Conservation (phyloP, 2,888 invertebrate genomes). For the Cerastis leucographa region DNA sequence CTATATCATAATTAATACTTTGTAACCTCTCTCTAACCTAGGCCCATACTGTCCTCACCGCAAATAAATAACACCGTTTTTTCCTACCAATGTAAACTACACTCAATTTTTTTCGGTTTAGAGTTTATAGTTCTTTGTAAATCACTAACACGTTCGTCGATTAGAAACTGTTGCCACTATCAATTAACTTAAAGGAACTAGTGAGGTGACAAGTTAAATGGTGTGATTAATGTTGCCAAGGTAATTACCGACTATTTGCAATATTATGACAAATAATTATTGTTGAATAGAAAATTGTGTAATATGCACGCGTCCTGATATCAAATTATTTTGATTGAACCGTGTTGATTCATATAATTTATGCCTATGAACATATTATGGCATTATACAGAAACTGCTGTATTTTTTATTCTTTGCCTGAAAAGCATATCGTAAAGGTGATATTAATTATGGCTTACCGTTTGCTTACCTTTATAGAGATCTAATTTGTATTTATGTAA, state of each 20-base stretch:
- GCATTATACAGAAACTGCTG: background rate
- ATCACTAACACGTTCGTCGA: background rate
- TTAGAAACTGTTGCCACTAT: slow-evolving; percentile 51
- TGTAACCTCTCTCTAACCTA: too few species aligned
- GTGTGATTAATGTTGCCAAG: slow-evolving; percentile 39
- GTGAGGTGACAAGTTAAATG: slow-evolving; percentile 55
- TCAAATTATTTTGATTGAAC: background rate
- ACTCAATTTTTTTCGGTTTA: background rate
- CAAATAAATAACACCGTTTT: too few species aligned
- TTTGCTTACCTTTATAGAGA: background rate
- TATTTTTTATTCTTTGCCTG: background rate
- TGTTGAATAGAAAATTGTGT: slow-evolving; percentile 19
- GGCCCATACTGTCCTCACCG: too few species aligned
- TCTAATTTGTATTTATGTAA: background rate
- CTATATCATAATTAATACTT: too few species aligned
- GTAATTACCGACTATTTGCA: slow-evolving; percentile 39
- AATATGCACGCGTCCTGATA: background rate
- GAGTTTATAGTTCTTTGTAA: slow-evolving; percentile 32
- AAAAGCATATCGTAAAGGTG: background rate
- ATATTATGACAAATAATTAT: slow-evolving; percentile 29
- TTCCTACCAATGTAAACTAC: slow-evolving; percentile 21
- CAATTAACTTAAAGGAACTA: slow-evolving; percentile 53
- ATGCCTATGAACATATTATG: background rate
- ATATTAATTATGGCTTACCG: background rate
- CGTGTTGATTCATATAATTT: background rate